Evolutionary conservation across 2,888 invertebrate species (phyloP).

Genomic region (Scaptomyza tumidula): DNA sequence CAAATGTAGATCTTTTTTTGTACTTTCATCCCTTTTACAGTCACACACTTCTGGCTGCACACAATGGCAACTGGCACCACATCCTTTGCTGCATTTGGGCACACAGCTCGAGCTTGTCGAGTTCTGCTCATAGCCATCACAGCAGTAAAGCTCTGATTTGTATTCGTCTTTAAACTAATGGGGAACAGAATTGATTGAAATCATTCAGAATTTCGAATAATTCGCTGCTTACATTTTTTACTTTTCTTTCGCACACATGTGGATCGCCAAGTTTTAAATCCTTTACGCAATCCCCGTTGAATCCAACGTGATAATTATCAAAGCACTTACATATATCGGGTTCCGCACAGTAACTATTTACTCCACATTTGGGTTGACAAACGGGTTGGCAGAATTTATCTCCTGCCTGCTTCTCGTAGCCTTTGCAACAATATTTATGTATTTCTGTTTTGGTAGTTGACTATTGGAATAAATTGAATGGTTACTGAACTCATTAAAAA

Average conservation of each 20-base stretch:
- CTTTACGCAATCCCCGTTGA: not conserved
- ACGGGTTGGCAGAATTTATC: constrained; percentile 47
- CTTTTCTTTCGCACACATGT: constrained; percentile 18
- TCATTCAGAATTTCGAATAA: too few species aligned
- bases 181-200: too few species aligned
- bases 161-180: too few species aligned
- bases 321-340: constrained; percentile 57
- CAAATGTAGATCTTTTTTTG: constrained; percentile 8
- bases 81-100: constrained; percentile 3
- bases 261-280: constrained; percentile 10
- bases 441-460: not conserved
- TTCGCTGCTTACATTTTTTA: too few species aligned
- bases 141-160: constrained; percentile 9
- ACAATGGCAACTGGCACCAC: constrained; percentile 2
- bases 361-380: constrained; percentile 63
- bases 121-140: constrained; percentile 31
- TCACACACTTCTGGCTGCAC: constrained; percentile 5
- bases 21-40: not conserved
- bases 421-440: constrained; percentile 33
- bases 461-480: not conserved
- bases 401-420: constrained; percentile 18
- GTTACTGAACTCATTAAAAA: not conserved
- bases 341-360: constrained; percentile 15
- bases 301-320: constrained; percentile 26
- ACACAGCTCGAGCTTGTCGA: constrained; percentile 1